Conservation (phyloP, 2,888 invertebrate genomes). For the Drosophila ustulata region DNA sequence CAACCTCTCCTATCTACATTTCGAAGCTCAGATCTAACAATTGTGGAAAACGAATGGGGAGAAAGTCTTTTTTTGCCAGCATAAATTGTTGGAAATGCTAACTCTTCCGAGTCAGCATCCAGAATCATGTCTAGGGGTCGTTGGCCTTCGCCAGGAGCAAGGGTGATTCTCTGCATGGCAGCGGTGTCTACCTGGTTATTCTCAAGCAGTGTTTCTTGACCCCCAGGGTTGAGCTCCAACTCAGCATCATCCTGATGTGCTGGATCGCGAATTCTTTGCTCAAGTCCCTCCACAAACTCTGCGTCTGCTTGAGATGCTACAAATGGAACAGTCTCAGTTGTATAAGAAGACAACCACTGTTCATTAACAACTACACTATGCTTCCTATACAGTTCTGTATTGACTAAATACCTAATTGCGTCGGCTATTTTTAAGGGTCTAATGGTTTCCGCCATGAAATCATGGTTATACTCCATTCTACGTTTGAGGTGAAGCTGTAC, state of each 20-base stretch:
- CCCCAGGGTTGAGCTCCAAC: background rate
- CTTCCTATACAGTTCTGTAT: constrained; percentile 10
- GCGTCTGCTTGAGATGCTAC: constrained; percentile 5
- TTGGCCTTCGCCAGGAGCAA: constrained; percentile 9
- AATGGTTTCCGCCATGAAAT: constrained; percentile 21
- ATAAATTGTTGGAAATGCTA: constrained; percentile 2
- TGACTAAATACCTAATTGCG: background rate
- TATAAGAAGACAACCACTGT: constrained; percentile 1
- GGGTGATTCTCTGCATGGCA: background rate
- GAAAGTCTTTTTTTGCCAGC: constrained; percentile 2
- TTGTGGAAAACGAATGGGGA: background rate
- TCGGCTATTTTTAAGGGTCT: constrained; percentile 6
- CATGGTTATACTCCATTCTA: background rate
- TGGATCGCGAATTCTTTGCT: background rate
- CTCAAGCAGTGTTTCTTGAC: background rate
- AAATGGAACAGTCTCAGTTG: constrained; percentile 1
- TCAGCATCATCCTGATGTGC: constrained; percentile 1
- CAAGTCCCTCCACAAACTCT: background rate
- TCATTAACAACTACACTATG: background rate
- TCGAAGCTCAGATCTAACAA: constrained; percentile 18
- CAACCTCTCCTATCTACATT: constrained; percentile 17
- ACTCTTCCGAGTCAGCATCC: constrained; percentile 4
- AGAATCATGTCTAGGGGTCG: background rate
- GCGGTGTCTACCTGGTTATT: background rate
- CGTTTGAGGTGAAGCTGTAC: too few species aligned